These are phyloP conservation scores for Tenthredo livida DNA, from an alignment of 2,888 invertebrate genomes.

Conservation along the genomic window DNA sequence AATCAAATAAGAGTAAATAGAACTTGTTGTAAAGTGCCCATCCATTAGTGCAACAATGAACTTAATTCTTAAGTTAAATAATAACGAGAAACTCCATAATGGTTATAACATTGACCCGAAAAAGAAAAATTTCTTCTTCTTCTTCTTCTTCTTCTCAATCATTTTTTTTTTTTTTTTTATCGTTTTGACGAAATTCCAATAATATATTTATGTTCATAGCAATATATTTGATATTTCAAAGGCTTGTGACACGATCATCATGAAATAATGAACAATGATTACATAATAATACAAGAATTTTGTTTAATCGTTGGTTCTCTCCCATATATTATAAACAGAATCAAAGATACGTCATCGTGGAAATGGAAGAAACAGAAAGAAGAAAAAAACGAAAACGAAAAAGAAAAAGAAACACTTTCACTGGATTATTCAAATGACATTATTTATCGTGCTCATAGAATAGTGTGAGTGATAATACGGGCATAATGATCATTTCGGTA, in stretches of 20 bases:
- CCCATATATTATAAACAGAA: neutral
- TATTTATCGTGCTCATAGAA: neutral
- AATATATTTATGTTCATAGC: too few species aligned
- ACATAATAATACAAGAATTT: neutral
- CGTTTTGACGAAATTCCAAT: too few species aligned
- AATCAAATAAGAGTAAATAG: neutral
- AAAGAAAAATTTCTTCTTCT: neutral
- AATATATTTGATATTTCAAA: neutral
- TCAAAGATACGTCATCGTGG: too few species aligned
- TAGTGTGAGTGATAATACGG: neutral
- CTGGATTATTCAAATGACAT: neutral
- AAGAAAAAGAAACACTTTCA: neutral
- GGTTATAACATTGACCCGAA: conserved; percentile 9
- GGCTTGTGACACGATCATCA: neutral
- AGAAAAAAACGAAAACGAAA: neutral
- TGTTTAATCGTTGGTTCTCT: neutral
- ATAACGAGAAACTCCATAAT: neutral
- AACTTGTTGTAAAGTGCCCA: neutral
- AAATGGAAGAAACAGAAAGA: neutral
- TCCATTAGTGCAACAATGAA: conserved; percentile 2
- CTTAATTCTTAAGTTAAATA: neutral
- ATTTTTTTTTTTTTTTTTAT: too few species aligned
- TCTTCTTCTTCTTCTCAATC: neutral
- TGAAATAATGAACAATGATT: neutral
- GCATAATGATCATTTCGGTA: conserved; percentile 3